Conservation (phyloP, 2,113 vertebrate genomes). For the Ascaphus truei region DNA sequence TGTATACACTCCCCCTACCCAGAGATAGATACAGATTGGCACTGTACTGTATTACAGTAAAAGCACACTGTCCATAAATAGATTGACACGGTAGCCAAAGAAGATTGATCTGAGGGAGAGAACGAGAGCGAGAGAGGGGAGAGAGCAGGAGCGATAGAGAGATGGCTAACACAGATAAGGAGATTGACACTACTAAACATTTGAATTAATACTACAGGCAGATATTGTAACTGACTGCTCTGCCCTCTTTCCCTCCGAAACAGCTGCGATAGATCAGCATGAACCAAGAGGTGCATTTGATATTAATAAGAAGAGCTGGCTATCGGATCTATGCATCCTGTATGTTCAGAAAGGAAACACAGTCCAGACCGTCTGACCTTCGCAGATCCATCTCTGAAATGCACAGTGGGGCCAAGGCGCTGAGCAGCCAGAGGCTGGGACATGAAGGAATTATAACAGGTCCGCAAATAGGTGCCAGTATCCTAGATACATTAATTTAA, state of each 20-base stretch:
- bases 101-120: background rate
- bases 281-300: background rate
- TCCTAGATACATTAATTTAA: background rate
- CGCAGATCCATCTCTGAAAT: background rate
- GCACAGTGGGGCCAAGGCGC: background rate
- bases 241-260: background rate
- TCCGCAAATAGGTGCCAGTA: background rate
- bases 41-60: background rate
- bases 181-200: background rate
- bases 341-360: background rate
- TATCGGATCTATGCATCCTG: background rate
- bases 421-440: background rate
- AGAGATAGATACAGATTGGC: background rate
- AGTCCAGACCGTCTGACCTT: conserved; percentile 17
- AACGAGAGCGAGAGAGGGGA: background rate
- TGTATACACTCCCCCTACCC: background rate
- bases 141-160: background rate
- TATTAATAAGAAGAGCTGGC: background rate
- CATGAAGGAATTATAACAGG: background rate
- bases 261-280: background rate
- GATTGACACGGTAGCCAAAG: background rate
- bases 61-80: background rate
- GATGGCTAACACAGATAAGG: background rate
- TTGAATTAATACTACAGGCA: background rate
- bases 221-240: background rate